Evolutionary conservation across 2,888 invertebrate species (phyloP).

Genomic region (Campoletis raptor): DNA sequence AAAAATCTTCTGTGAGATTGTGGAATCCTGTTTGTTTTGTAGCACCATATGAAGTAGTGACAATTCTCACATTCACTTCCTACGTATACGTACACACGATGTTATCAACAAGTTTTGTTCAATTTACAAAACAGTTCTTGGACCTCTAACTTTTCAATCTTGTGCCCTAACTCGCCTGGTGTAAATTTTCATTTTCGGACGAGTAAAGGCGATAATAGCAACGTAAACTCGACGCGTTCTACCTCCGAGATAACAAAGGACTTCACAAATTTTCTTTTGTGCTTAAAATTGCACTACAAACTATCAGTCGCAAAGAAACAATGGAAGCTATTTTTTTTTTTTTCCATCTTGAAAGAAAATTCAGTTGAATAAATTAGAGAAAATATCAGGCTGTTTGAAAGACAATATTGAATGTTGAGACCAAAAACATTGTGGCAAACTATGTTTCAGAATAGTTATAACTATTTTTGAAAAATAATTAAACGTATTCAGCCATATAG

Average conservation of each 20-base stretch:
- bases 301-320: background rate
- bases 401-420: background rate
- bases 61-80: constrained; percentile 7
- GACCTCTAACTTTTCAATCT: constrained; percentile 78
- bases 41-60: background rate
- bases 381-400: background rate
- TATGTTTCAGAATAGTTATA: background rate
- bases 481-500: too few relatives aligned
- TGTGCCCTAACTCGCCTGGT: constrained; percentile 69
- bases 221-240: background rate
- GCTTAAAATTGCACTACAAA: background rate
- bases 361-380: background rate
- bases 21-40: background rate
- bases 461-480: background rate
- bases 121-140: constrained; percentile 66
- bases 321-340: background rate
- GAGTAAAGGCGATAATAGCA: constrained; percentile 17
- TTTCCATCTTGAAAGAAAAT: background rate
- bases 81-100: constrained; percentile 24
- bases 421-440: background rate
- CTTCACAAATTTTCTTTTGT: background rate
- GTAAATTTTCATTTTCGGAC: constrained; percentile 43
- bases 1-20: background rate
- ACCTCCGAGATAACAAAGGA: background rate
- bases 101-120: constrained; percentile 58